These are phyloP conservation scores for Sebastes reedi DNA, from an alignment of 2,797 vertebrate genomes.

Conservation along the genomic window DNA sequence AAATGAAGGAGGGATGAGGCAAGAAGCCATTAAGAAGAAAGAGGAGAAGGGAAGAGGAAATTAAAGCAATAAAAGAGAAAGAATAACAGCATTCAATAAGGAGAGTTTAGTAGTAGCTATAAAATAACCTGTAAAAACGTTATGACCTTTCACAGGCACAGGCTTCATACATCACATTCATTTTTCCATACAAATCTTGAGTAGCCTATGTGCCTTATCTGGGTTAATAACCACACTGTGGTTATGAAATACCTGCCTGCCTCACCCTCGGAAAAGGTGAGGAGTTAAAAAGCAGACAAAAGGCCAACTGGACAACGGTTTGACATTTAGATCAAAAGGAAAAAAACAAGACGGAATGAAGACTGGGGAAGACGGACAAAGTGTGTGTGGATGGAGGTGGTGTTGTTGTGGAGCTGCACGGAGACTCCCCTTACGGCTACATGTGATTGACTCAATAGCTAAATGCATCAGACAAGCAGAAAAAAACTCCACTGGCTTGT, in stretches of 20 bases:
- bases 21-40: background rate
- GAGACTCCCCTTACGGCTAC: slow-evolving; percentile 32
- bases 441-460: slow-evolving; percentile 50
- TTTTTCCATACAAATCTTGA: background rate
- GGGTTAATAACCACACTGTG: background rate
- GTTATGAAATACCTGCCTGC: background rate
- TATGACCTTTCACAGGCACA: background rate
- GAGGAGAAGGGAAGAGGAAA: background rate
- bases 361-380: background rate
- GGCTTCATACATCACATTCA: background rate
- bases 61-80: background rate
- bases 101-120: background rate
- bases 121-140: background rate
- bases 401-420: background rate
- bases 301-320: background rate
- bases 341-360: background rate
- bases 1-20: background rate
- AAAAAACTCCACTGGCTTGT: slow-evolving; percentile 39
- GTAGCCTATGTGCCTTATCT: background rate
- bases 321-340: slow-evolving; percentile 39
- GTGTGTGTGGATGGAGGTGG: background rate
- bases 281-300: slow-evolving; percentile 1
- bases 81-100: background rate
- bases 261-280: background rate
- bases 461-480: slow-evolving; percentile 63